Evolutionary conservation across 2,888 invertebrate genomes (phyloP).

Genomic region (Sminthurinus aureus): DNA sequence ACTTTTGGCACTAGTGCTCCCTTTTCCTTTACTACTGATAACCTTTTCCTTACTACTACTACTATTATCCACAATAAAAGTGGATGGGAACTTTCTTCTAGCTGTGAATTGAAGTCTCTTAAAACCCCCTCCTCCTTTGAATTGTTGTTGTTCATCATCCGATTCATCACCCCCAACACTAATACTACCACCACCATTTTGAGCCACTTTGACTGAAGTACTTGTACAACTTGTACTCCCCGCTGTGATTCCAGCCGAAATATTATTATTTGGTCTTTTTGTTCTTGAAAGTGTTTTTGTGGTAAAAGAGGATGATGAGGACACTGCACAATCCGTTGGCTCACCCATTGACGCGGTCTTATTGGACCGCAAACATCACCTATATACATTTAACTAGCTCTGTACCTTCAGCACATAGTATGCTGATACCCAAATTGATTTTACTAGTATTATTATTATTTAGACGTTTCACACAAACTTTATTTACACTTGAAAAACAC

Average conservation of each 20-base stretch:
- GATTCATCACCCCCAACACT: conserved; percentile 36
- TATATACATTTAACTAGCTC: conserved; percentile 51
- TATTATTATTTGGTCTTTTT: no score
- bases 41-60: conserved; percentile 8
- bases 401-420: no score
- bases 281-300: no score
- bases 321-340: conserved; percentile 25
- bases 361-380: conserved; percentile 60
- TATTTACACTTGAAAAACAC: no score
- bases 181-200: neutral
- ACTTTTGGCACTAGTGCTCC: neutral
- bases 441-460: neutral
- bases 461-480: conserved; percentile 18
- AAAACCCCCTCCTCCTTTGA: conserved; percentile 24
- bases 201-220: conserved; percentile 35
- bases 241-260: no score
- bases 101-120: conserved; percentile 44
- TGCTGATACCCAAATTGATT: no score
- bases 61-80: conserved; percentile 30
- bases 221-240: neutral
- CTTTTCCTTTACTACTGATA: neutral
- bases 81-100: conserved; percentile 37
- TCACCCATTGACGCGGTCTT: conserved; percentile 60
- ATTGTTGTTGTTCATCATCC: conserved; percentile 36
- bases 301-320: neutral